Base-by-base conservation (phyloP, 1,140 invertebrate species). In the Oreohelix idahoensis region DNA sequence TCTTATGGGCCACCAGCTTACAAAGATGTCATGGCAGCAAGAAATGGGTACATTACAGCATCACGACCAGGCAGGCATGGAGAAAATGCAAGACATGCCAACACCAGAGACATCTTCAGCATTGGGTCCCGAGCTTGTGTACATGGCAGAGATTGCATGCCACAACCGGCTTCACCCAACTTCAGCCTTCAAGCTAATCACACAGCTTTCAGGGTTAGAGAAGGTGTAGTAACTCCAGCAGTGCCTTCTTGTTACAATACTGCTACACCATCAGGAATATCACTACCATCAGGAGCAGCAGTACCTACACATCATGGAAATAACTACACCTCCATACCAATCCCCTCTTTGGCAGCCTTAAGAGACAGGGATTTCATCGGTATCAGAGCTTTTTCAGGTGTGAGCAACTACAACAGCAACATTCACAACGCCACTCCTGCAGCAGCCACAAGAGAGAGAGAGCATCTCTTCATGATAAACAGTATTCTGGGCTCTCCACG, bases 391-490 rank as follows among this genome's bases (percentile, higher is more conserved):
- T 10, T 8, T 17, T 17, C 45, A 10, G 45, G 45, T 49, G 45
- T 49, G 45, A 49, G 45, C 45, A 58, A 58, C 51, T 58, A 26
- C 51, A 23, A 26, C 10, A 58, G 2, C 10, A 26, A 26, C 76
- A 78, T 42, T 26, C 26, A 36, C 51, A 58, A 36, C 51, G 15
- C 15, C 42, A 58, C n/a, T n/a, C 11, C 11, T 15, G 35, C 32
- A 29, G 35, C 32, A 29, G 76, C 32, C 0, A 26, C 32, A 8
- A 36, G n/a, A 29, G 49, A 78, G 35, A 53, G 76, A 58, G 76
- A 78, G n/a, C 75, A 42, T 49, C 66, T 83, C 38, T 79, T 51
- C 39, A 73, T 73, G 83, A 75, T 53, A 32, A 51, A 69, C 71
- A 80, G 45, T 81, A 39, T 78, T 42, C 78, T 66, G 23, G 71